Conservation (phyloP, 2,797 vertebrate species). For the Sebastes trivittatus region DNA sequence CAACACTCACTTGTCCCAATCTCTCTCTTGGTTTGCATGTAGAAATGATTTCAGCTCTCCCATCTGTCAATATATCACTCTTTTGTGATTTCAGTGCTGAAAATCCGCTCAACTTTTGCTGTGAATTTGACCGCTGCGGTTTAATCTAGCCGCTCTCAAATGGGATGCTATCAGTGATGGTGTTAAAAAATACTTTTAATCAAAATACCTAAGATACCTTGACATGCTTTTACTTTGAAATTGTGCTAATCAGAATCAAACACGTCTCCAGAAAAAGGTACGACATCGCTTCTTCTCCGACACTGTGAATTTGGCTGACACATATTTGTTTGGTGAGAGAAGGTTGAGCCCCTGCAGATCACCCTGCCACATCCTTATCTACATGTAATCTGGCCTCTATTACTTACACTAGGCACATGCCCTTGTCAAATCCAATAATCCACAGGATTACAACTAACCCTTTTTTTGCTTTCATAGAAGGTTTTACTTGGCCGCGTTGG, state of each 20-base stretch:
- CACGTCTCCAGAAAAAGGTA: background rate
- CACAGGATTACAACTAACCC: constrained; percentile 75
- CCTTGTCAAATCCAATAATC: constrained; percentile 80
- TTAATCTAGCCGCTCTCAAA: constrained; percentile 26
- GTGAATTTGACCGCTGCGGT: constrained; percentile 27
- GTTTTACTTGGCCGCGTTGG: constrained; percentile 59
- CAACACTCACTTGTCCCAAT: constrained; percentile 34
- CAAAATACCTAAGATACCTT: background rate
- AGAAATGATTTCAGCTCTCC: constrained; percentile 55
- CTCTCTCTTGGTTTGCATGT: constrained; percentile 46
- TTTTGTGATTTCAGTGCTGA: constrained; percentile 37
- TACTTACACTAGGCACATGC: constrained; percentile 75
- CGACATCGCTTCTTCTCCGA: background rate
- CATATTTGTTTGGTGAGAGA: constrained; percentile 44
- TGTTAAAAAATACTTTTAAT: background rate
- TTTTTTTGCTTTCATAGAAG: constrained; percentile 78
- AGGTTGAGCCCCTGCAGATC: constrained; percentile 50
- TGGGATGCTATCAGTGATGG: background rate
- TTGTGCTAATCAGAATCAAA: background rate
- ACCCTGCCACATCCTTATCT: constrained; percentile 58
- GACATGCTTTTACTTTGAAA: background rate
- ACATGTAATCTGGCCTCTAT: constrained; percentile 78
- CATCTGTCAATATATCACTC: constrained; percentile 67
- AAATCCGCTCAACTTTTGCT: constrained; percentile 53
- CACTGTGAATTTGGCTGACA: constrained; percentile 28